Evolutionary conservation across 1,140 invertebrate species (phyloP).

Genomic region (Drosophila repletoides): DNA sequence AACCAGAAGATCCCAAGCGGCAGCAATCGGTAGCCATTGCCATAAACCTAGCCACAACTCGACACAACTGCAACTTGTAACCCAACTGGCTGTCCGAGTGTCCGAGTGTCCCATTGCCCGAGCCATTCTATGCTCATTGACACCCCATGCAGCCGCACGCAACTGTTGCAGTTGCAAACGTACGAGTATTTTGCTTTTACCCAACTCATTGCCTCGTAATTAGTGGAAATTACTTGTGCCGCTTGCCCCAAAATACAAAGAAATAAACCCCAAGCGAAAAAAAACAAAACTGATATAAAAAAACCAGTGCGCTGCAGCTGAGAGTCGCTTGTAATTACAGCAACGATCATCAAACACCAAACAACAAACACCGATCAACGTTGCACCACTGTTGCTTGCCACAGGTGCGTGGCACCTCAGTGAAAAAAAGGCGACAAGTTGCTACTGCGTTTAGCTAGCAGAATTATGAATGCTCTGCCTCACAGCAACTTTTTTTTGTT

Average conservation of each 20-base stretch:
- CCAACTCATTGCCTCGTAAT: conserved; percentile 76
- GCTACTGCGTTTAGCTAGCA: not conserved
- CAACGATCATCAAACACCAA: conserved; percentile 30
- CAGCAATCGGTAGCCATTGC: conserved; percentile 18
- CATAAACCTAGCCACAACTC: not conserved
- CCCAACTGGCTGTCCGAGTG: not conserved
- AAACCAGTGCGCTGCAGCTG: conserved; percentile 34
- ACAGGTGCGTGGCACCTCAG: conserved; percentile 36
- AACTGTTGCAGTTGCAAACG: conserved; percentile 35
- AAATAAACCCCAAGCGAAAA: conserved; percentile 15
- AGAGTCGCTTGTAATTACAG: conserved; percentile 59
- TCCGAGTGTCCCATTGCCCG: not conserved
- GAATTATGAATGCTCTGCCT: conserved; percentile 25
- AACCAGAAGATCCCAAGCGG: conserved; percentile 48
- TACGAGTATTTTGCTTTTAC: conserved; percentile 54
- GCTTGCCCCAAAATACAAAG: conserved; percentile 49
- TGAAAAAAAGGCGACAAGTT: conserved; percentile 21
- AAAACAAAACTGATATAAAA: not conserved
- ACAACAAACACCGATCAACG: conserved; percentile 21
- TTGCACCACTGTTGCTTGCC: conserved; percentile 24
- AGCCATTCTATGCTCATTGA: conserved; percentile 17
- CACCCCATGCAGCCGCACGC: conserved; percentile 34
- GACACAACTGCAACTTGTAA: conserved; percentile 2
- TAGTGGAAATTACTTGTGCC: conserved; percentile 74
- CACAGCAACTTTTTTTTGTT: not conserved